phyloP scores from a whole-genome alignment of 2,888 invertebrate species.

The Heliconius aoede region DNA sequence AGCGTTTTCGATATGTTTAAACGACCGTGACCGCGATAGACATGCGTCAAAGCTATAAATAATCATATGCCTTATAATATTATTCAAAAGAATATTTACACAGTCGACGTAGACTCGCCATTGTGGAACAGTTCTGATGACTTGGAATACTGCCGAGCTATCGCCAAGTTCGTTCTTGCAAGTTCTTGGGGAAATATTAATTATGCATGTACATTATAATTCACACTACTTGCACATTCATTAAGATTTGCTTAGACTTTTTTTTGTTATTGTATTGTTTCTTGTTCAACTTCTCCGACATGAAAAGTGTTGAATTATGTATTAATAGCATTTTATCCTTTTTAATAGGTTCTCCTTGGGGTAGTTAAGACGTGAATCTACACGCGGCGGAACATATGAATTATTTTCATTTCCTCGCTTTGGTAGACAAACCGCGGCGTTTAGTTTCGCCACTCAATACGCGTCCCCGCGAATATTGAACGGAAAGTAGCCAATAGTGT shows the following conservation, averaged over 20 bases:
- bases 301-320: constrained; percentile 1
- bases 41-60: constrained; percentile 27
- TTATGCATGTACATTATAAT: constrained; percentile 20
- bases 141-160: constrained; percentile 4
- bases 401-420: neutral
- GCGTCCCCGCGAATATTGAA: neutral
- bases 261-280: constrained; percentile 10
- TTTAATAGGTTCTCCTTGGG: neutral
- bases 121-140: constrained; percentile 26
- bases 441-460: neutral
- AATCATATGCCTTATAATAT: constrained; percentile 18
- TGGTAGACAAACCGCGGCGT: neutral
- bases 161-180: constrained; percentile 6
- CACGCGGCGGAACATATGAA: neutral
- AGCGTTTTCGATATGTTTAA: constrained; percentile 23
- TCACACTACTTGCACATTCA: constrained; percentile 2
- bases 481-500: no score
- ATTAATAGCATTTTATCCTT: neutral
- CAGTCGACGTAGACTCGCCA: constrained; percentile 16
- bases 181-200: constrained; percentile 13
- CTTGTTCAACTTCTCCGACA: neutral
- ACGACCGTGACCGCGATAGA: constrained; percentile 36
- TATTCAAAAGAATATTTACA: constrained; percentile 23
- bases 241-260: constrained; percentile 9
- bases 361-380: no score